phyloP scores from a whole-genome alignment of 1,140 invertebrate species.

The Scaptomyza pallida region DNA sequence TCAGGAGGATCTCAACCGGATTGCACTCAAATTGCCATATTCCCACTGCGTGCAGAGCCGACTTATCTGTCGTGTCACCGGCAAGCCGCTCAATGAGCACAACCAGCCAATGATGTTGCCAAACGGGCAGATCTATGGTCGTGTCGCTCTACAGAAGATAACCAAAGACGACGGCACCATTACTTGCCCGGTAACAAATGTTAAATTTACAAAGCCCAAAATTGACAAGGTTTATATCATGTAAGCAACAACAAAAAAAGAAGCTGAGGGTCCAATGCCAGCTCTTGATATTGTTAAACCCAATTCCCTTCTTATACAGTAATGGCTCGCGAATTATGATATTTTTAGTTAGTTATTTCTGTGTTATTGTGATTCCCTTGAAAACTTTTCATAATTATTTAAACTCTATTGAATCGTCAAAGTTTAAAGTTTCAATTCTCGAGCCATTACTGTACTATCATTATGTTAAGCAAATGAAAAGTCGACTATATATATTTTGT shows the following conservation, averaged over 20 bases:
- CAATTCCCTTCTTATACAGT: conserved; percentile 7
- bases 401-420: no score
- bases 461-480: conserved; percentile 59
- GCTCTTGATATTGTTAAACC: conserved; percentile 16
- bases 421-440: background rate
- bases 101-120: conserved; percentile 99
- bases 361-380: no score
- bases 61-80: conserved; percentile 93
- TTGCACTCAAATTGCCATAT: conserved; percentile 94
- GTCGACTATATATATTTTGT: conserved; percentile 63
- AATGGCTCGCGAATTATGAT: background rate
- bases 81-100: conserved; percentile 97
- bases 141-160: conserved; percentile 94
- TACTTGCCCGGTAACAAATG: conserved; percentile 96
- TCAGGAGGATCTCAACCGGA: conserved; percentile 92
- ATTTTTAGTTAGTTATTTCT: background rate
- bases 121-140: conserved; percentile 99
- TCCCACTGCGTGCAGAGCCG: conserved; percentile 98
- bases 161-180: conserved; percentile 94
- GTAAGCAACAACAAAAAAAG: conserved; percentile 86
- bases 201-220: conserved; percentile 93
- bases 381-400: no score
- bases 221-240: conserved; percentile 98
- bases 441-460: conserved; percentile 35
- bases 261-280: conserved; percentile 8